These are phyloP conservation scores for Erethizon dorsatum DNA, from an alignment of 2,797 vertebrate genomes.

Conservation along the genomic window DNA sequence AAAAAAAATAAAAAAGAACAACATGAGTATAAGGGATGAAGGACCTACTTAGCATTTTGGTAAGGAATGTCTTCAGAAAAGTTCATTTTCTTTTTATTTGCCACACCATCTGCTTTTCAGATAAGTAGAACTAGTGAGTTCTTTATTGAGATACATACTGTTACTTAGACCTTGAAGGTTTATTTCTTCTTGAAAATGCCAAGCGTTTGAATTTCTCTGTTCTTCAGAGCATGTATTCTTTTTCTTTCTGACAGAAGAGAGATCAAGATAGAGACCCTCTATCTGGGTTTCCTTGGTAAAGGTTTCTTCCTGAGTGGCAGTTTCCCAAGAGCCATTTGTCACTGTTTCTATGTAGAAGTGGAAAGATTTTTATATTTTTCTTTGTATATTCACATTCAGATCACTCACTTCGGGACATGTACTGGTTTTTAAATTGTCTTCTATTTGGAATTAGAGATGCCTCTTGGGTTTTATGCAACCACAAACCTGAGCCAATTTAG, in stretches of 20 bases:
- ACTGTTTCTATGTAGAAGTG: conserved; percentile 37
- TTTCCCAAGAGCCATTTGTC: conserved; percentile 47
- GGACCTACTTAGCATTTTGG: conserved; percentile 65
- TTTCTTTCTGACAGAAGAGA: conserved; percentile 45
- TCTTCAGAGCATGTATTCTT: conserved; percentile 19
- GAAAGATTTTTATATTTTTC: conserved; percentile 57
- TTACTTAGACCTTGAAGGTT: conserved; percentile 68
- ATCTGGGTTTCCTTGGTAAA: conserved; percentile 2
- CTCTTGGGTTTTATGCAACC: conserved; percentile 78
- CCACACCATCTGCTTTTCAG: conserved; percentile 70
- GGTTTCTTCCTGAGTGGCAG: background rate
- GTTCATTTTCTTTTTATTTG: conserved; percentile 67
- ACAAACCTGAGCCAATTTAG: conserved; percentile 72
- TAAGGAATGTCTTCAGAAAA: conserved; percentile 57
- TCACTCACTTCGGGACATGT: conserved; percentile 75
- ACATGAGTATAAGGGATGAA: conserved; percentile 35
- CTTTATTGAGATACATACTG: conserved; percentile 68
- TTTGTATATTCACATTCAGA: conserved; percentile 78
- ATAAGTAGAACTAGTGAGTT: conserved; percentile 65
- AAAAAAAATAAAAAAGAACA: conserved; percentile 14
- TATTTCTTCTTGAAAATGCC: conserved; percentile 74
- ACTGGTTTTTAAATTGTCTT: conserved; percentile 80
- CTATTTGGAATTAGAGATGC: conserved; percentile 76
- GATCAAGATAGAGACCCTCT: conserved; percentile 55
- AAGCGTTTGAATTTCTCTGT: conserved; percentile 35